Conservation (phyloP, 1,140 invertebrate genomes). For the Drosophila persimilis region DNA sequence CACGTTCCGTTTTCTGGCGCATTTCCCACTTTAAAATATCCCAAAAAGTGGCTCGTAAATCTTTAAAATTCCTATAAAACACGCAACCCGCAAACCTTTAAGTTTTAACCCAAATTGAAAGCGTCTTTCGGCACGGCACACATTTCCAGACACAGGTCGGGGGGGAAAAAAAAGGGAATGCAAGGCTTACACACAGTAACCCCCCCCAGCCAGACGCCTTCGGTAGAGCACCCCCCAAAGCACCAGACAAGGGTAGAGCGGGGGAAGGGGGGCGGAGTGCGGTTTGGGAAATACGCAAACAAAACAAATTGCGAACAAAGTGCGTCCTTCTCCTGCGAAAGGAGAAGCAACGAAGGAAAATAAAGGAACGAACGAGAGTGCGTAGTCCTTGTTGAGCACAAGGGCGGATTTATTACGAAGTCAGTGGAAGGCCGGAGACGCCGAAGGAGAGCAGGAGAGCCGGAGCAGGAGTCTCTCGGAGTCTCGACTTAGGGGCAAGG, state of each 20-base stretch:
- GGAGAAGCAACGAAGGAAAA: constrained; percentile 13
- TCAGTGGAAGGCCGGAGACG: constrained; percentile 1
- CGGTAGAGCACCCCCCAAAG: neutral
- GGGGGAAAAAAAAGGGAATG: constrained; percentile 11
- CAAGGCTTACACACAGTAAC: constrained; percentile 19
- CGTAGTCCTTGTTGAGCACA: constrained; percentile 42
- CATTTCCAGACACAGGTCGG: constrained; percentile 36
- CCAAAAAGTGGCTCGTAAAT: neutral
- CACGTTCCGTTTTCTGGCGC: neutral
- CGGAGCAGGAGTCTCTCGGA: constrained; percentile 29
- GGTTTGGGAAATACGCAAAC: constrained; percentile 67
- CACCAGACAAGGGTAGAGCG: constrained; percentile 36
- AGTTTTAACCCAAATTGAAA: constrained; percentile 67
- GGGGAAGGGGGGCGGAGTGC: constrained; percentile 27
- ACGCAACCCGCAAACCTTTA: constrained; percentile 36
- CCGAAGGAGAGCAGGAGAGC: neutral
- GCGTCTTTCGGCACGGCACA: constrained; percentile 53
- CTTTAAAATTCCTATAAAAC: constrained; percentile 2
- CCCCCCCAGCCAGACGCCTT: constrained; percentile 8
- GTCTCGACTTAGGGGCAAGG: constrained; percentile 56
- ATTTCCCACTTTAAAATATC: neutral
- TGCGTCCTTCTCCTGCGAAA: constrained; percentile 62
- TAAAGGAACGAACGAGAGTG: neutral
- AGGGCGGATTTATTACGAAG: constrained; percentile 71
- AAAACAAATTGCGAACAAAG: constrained; percentile 81